Evolutionary conservation across 2,797 vertebrate genomes (phyloP).

Genomic region (Bradypus variegatus): DNA sequence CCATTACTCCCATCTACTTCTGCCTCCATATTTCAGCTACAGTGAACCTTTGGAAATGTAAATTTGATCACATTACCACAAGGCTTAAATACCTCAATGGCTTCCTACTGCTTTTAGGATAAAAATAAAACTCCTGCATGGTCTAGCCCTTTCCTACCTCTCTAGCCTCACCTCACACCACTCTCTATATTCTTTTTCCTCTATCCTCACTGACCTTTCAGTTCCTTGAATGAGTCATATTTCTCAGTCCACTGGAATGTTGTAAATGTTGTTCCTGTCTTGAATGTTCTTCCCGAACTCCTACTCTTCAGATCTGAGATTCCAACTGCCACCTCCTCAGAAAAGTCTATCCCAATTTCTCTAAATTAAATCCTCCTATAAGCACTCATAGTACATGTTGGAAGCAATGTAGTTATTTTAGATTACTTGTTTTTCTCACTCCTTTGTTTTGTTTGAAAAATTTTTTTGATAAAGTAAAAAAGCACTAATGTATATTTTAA

Average conservation of each 20-base stretch:
- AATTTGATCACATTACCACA: not conserved
- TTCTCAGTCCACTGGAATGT: not conserved
- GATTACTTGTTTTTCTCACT: no score
- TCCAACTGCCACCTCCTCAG: not conserved
- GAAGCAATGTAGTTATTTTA: no score
- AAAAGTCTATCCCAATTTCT: not conserved
- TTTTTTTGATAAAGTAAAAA: no score
- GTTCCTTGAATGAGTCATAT: not conserved
- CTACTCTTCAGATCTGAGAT: not conserved
- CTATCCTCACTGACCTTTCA: not conserved
- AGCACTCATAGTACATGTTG: not conserved
- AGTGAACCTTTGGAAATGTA: not conserved
- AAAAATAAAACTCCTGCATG: not conserved
- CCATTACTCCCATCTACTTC: not conserved
- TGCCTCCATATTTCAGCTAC: not conserved
- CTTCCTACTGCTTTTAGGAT: not conserved
- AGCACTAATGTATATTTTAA: no score
- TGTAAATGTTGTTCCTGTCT: not conserved
- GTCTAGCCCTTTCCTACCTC: not conserved
- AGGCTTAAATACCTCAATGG: not conserved
- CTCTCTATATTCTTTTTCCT: not conserved
- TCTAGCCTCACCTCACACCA: not conserved
- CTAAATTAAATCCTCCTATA: not conserved
- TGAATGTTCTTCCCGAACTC: not conserved
- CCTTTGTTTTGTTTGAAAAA: no score